Evolutionary conservation across 2,113 vertebrate species (phyloP).

Genomic region (Danionella cerebrum): DNA sequence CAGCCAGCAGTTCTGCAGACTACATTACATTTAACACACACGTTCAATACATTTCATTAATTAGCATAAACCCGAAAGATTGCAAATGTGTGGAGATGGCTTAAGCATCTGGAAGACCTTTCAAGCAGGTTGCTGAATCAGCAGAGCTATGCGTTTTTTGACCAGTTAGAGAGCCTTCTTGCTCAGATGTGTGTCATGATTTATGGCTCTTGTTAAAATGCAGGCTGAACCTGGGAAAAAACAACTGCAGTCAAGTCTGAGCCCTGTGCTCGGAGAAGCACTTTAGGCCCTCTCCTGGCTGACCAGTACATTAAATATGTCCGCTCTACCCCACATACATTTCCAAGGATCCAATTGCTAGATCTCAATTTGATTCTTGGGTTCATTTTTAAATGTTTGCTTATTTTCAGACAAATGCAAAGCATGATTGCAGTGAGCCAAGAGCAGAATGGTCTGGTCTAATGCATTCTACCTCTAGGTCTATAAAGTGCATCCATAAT

Average conservation of each 20-base stretch:
- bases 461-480: constrained; percentile 16
- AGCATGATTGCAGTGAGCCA: too few species aligned
- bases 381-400: too few species aligned
- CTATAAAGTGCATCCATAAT: constrained; percentile 26
- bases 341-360: neutral
- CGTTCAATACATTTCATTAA: too few species aligned
- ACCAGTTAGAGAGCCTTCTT: constrained; percentile 16
- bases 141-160: constrained; percentile 33
- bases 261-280: constrained; percentile 18
- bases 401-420: too few species aligned
- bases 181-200: constrained; percentile 49
- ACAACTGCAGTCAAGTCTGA: constrained; percentile 35
- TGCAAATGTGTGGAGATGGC: constrained; percentile 26
- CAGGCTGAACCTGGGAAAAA: constrained; percentile 51
- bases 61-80: too few species aligned
- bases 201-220: constrained; percentile 64
- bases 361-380: neutral
- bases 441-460: constrained; percentile 1
- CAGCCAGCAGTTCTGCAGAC: too few species aligned
- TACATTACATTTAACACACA: too few species aligned
- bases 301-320: constrained; percentile 35
- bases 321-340: neutral
- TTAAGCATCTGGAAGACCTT: constrained; percentile 39
- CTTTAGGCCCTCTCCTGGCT: constrained; percentile 18
- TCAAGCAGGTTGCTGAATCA: constrained; percentile 37